Evolutionary conservation across 1,140 invertebrate genomes (phyloP).

Genomic region (Augochlora pura): DNA sequence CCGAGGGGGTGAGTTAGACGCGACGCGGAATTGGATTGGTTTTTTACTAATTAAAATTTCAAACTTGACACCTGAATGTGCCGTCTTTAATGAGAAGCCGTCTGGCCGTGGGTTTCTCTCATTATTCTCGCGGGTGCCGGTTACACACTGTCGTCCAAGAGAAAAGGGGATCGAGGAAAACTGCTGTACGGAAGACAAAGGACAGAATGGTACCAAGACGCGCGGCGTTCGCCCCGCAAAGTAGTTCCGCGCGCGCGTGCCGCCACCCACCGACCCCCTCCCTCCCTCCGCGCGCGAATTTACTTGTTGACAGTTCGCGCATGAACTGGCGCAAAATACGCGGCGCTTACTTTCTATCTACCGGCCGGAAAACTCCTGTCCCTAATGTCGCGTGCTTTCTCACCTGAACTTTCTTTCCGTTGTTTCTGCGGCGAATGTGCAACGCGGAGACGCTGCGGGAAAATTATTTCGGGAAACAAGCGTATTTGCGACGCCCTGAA

Average conservation of each 20-base stretch:
- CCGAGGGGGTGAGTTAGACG: slow-evolving; percentile 26
- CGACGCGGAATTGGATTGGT: slow-evolving; percentile 57
- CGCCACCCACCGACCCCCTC: no score
- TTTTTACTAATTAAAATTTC: slow-evolving; percentile 68
- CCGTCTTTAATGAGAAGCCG: slow-evolving; percentile 63
- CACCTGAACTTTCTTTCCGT: not conserved
- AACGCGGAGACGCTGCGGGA: slow-evolving; percentile 66
- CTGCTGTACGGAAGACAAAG: slow-evolving; percentile 23
- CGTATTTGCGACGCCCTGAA: no score
- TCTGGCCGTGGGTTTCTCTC: slow-evolving; percentile 55
- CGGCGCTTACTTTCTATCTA: no score
- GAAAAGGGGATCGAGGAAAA: slow-evolving; percentile 4
- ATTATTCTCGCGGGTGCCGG: slow-evolving; percentile 53
- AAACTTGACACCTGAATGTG: slow-evolving; percentile 66
- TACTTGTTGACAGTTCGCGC: slow-evolving; percentile 12
- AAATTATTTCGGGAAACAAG: slow-evolving; percentile 46
- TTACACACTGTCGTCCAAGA: slow-evolving; percentile 39
- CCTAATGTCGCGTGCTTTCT: no score
- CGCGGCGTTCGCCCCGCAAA: slow-evolving; percentile 17
- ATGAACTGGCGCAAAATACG: not conserved
- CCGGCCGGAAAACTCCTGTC: not conserved
- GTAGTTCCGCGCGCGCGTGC: slow-evolving; percentile 34
- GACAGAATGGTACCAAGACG: slow-evolving; percentile 16
- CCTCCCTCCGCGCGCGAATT: slow-evolving; percentile 12
- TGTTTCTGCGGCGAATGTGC: not conserved